Percentiles rank a stretch among this genome's conserved stretches.
Conservation (phyloP, 1,140 invertebrate genomes). For the Acromyrmex heyeri region DNA sequence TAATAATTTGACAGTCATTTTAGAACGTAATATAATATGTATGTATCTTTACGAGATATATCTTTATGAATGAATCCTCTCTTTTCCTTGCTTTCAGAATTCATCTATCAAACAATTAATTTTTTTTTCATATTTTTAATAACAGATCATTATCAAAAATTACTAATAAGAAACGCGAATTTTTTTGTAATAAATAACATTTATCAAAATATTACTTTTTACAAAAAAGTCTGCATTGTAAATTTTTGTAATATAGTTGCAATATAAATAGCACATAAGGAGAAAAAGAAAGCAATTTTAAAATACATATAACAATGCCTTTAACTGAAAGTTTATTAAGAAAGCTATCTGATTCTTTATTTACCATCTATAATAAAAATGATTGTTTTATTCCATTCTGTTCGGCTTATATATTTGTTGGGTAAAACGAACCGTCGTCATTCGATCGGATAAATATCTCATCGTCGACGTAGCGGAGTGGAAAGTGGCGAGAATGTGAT, state of each 20-base stretch:
- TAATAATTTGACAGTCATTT: conserved; percentile 7
- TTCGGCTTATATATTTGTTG: conserved; percentile 14
- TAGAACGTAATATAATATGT: background rate
- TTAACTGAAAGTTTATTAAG: background rate
- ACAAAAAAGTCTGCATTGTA: background rate
- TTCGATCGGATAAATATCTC: conserved; percentile 19
- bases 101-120: too few species aligned
- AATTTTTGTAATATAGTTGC: background rate
- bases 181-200: background rate
- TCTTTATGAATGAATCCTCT: background rate
- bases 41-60: too few species aligned
- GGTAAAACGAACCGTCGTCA: background rate
- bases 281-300: background rate
- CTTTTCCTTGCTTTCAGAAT: background rate
- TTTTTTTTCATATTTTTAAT: background rate
- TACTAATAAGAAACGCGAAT: background rate
- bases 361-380: background rate
- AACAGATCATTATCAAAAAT: background rate
- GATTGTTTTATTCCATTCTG: background rate
- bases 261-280: background rate
- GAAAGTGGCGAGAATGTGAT: conserved; percentile 49
- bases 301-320: background rate
- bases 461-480: background rate
- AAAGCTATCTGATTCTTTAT: background rate
- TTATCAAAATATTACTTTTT: too few species aligned